These are phyloP conservation scores for Drosophila paulistorum DNA, from an alignment of 1,140 invertebrate species.

Conservation along the genomic window DNA sequence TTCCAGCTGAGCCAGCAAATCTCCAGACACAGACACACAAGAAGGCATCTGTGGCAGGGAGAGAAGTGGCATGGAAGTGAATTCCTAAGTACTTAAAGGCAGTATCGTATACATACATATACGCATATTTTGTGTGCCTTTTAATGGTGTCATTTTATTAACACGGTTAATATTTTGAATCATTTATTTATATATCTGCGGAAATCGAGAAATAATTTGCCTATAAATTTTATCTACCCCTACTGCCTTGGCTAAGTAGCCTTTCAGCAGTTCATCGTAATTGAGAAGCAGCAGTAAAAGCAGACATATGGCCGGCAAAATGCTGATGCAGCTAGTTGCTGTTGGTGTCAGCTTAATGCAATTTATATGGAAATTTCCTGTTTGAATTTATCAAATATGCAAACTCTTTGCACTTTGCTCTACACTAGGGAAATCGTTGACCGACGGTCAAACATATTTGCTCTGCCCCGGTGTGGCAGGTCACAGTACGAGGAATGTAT, in stretches of 20 bases:
- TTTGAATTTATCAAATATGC: conserved; percentile 58
- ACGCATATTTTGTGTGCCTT: conserved; percentile 44
- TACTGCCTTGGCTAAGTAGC: background rate
- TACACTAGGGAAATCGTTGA: background rate
- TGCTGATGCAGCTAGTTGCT: conserved; percentile 9
- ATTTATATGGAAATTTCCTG: conserved; percentile 68
- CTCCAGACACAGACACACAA: conserved; percentile 3
- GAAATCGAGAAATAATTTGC: conserved; percentile 33
- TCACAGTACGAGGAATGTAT: background rate
- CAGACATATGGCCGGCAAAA: conserved; percentile 6
- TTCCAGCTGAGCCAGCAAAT: conserved; percentile 28
- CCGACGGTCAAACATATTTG: background rate
- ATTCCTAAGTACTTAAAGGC: conserved; percentile 6
- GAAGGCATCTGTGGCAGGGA: conserved; percentile 3
- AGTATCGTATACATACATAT: conserved; percentile 3
- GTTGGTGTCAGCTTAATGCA: conserved; percentile 60
- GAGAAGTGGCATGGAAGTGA: background rate
- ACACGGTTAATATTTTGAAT: conserved; percentile 50
- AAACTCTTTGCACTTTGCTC: conserved; percentile 23
- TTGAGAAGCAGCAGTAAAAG: background rate
- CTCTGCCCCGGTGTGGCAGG: background rate
- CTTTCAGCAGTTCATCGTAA: background rate
- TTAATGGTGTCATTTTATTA: conserved; percentile 64
- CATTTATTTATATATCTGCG: conserved; percentile 13
- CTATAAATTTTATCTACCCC: conserved; percentile 34